These are phyloP conservation scores for Sapayoa aenigma DNA, from an alignment of 2,113 vertebrate genomes.

Conservation along the genomic window DNA sequence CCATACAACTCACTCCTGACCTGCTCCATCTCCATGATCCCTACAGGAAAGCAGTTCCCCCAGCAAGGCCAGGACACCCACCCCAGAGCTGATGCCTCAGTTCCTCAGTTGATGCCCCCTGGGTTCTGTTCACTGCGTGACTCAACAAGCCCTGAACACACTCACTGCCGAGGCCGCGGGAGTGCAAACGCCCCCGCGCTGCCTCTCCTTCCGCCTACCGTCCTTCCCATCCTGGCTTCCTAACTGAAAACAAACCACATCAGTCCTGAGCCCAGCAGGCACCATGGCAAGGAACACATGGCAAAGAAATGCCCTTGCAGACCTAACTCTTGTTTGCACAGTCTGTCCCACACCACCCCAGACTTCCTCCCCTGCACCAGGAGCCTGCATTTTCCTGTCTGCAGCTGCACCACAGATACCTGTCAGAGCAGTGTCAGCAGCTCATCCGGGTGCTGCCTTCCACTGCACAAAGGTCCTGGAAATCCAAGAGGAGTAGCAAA, in stretches of 20 bases:
- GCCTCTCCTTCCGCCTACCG: not conserved
- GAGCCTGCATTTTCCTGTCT: not conserved
- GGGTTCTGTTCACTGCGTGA: not conserved
- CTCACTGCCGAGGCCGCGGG: not conserved
- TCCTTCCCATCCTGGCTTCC: not conserved
- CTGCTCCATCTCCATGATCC: not conserved
- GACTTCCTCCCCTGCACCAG: not conserved
- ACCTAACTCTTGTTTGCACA: not conserved
- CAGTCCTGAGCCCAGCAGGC: not conserved
- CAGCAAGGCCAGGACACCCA: not conserved
- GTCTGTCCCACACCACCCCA: not conserved
- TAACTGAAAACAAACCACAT: constrained; percentile 26
- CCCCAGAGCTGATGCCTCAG: not conserved
- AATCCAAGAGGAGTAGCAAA: not conserved
- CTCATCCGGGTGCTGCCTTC: not conserved
- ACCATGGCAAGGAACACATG: not conserved
- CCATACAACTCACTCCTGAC: not conserved
- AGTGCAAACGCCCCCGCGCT: not conserved
- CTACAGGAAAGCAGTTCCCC: not conserved
- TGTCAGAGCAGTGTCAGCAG: not conserved
- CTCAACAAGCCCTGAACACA: not conserved
- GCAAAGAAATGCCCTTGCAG: not conserved
- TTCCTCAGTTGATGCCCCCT: not conserved
- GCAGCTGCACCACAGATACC: not conserved
- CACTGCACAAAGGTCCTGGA: not conserved